These are phyloP conservation scores for Paguma larvata DNA, from an alignment of 2,797 vertebrate genomes.

Conservation along the genomic window DNA sequence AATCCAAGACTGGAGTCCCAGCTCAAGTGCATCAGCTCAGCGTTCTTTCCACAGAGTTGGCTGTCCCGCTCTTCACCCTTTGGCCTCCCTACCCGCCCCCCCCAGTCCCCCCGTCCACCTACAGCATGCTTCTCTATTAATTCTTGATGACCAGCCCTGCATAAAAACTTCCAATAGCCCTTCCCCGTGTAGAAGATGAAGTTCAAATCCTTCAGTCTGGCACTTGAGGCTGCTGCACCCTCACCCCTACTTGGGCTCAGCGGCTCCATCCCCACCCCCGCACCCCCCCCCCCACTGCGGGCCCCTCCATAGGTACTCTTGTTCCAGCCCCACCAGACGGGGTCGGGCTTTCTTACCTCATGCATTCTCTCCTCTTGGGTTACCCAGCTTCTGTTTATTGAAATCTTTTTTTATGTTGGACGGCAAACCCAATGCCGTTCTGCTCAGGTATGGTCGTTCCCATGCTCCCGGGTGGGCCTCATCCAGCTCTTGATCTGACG, in stretches of 20 bases:
- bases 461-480: accelerated
- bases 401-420: not conserved
- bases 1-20: not conserved
- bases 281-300: too few species aligned
- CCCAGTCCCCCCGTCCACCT: accelerated
- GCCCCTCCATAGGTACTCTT: accelerated
- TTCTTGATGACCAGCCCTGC: not conserved
- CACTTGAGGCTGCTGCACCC: not conserved
- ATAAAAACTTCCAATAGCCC: not conserved
- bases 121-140: not conserved
- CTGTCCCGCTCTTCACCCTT: not conserved
- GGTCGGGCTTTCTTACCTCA: accelerated
- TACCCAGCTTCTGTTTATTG: not conserved
- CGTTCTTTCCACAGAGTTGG: too few species aligned
- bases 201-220: not conserved
- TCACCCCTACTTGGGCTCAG: too few species aligned
- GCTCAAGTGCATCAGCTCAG: too few species aligned
- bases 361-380: not conserved
- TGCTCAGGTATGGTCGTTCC: not conserved
- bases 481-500: not conserved
- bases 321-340: not conserved
- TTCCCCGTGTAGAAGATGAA: not conserved
- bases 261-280: too few species aligned
- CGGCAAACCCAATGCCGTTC: not conserved
- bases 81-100: too few species aligned